phyloP scores from a whole-genome alignment of 2,113 vertebrate genomes.

The Pteropus alecto region DNA sequence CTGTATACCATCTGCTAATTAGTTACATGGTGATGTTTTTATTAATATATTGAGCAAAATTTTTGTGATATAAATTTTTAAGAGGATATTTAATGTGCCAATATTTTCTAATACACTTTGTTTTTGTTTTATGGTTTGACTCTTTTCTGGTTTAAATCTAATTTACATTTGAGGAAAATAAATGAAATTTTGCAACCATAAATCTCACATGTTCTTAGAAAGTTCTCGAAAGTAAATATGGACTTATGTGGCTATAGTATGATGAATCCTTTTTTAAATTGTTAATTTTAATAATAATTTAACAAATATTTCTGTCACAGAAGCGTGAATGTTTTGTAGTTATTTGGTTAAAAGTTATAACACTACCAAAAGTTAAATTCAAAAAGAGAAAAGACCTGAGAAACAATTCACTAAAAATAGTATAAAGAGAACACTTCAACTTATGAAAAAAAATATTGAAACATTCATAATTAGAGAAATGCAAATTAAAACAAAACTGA shows the following conservation, averaged over 20 bases:
- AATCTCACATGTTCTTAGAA: background rate
- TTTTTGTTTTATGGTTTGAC: background rate
- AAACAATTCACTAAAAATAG: background rate
- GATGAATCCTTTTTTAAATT: background rate
- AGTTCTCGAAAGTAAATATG: background rate
- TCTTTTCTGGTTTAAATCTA: background rate
- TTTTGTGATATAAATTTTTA: background rate
- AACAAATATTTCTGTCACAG: background rate
- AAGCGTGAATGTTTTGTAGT: background rate
- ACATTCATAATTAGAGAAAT: background rate
- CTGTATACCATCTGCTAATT: background rate
- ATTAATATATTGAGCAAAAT: background rate
- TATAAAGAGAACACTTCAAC: background rate
- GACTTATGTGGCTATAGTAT: background rate
- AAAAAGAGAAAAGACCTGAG: background rate
- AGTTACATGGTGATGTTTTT: background rate
- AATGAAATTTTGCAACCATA: background rate
- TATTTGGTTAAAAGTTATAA: background rate
- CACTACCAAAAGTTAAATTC: background rate
- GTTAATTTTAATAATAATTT: background rate
- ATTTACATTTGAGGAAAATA: background rate
- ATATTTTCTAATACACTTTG: background rate
- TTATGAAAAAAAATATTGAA: background rate
- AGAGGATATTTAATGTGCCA: background rate
- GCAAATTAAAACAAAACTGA: constrained; percentile 8